Percentiles rank a stretch among this genome's conserved stretches.
phyloP scores from a whole-genome alignment of 2,797 vertebrate genomes.

The Protonibea diacanthus region DNA sequence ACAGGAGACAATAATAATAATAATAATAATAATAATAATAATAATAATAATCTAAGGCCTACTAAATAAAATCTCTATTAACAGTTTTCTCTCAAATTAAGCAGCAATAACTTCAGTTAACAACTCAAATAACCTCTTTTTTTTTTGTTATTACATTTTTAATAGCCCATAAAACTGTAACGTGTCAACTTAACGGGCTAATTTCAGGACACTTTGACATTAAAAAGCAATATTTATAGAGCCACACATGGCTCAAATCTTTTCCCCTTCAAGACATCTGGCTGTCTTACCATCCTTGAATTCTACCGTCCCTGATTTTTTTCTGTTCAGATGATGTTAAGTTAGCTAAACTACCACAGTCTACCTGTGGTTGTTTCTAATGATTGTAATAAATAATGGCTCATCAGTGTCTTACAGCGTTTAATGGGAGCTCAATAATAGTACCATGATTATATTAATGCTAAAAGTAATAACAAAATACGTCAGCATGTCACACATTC shows the following conservation, averaged over 20 bases:
- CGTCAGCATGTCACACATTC: too few species aligned
- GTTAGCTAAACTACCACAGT: neutral
- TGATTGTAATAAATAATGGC: neutral
- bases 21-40: constrained; percentile 35
- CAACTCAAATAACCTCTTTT: neutral
- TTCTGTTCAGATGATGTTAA: neutral
- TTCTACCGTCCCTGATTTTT: too few species aligned
- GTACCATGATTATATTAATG: neutral
- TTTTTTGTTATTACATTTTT: neutral
- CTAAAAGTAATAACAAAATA: neutral
- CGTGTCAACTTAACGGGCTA: neutral
- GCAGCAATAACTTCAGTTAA: neutral
- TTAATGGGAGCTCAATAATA: constrained; percentile 1
- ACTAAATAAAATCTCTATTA: too few species aligned
- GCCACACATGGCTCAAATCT: neutral
- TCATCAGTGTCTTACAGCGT: neutral
- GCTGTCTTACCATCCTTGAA: neutral
- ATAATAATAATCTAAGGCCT: neutral
- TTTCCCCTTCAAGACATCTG: neutral
- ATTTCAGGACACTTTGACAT: neutral
- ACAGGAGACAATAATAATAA: constrained; percentile 27
- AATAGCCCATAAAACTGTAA: neutral
- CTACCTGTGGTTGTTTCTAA: neutral
- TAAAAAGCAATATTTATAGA: neutral
- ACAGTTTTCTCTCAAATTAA: neutral